Percentiles rank a stretch among this genome's conserved stretches.
phyloP scores from a whole-genome alignment of 2,888 invertebrate genomes.

The Calameuta pallipes region DNA sequence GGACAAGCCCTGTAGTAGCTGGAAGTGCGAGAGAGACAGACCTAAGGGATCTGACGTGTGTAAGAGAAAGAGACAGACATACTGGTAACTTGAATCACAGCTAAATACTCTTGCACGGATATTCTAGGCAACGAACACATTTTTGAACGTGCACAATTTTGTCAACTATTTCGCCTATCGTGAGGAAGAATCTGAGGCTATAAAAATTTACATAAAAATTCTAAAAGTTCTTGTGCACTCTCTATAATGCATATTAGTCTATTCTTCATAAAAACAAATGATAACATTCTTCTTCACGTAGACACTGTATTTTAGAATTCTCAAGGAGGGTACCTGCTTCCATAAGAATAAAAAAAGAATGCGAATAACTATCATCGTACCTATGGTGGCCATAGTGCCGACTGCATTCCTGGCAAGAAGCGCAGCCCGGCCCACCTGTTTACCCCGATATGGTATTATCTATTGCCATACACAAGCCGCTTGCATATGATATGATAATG shows the following conservation, averaged over 20 bases:
- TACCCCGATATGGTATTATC: conserved; percentile 41
- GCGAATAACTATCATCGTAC: conserved; percentile 7
- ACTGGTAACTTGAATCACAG: background rate
- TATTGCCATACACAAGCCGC: conserved; percentile 24
- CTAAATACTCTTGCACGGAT: background rate
- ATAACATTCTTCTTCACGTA: background rate
- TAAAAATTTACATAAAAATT: background rate
- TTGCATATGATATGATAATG: conserved; percentile 35
- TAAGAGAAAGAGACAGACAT: background rate
- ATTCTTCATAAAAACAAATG: background rate
- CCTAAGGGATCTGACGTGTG: background rate
- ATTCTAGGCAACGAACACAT: background rate
- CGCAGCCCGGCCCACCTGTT: conserved; percentile 37
- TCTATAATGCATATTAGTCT: background rate
- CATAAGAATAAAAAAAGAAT: background rate
- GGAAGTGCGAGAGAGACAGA: background rate
- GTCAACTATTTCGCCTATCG: background rate
- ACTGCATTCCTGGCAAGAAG: conserved; percentile 11
- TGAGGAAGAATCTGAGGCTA: background rate
- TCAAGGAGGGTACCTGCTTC: background rate
- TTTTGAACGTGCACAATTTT: background rate
- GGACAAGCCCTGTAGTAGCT: background rate
- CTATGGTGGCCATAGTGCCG: conserved; percentile 16
- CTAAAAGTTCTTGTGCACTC: background rate
- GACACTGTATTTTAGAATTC: background rate